Base-by-base conservation (phyloP, 2,888 invertebrate species). In the Halictus quadricinctus region DNA sequence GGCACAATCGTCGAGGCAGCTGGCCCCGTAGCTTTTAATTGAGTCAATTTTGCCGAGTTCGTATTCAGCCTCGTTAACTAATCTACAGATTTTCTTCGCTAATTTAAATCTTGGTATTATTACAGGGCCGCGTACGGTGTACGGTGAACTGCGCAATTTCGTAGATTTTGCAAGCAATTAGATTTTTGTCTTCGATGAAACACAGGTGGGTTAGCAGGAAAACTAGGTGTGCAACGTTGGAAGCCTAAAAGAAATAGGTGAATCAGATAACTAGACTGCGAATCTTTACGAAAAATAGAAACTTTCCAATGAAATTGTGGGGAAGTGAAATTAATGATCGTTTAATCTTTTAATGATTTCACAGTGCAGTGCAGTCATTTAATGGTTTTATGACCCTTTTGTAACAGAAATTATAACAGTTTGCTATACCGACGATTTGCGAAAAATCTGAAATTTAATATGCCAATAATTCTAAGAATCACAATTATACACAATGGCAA, bases 11-110 rank as follows among this genome's bases (percentile, higher is more conserved):
- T 86, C 89, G 82, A 79, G 88, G 88, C 92, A 91, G 91, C 91
- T 91, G 92, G 88, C 86, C 86, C 88, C 87, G 87, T 88, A 85
- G 86, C 80, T 91, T 91, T 92, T 92, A 93, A 93, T 93, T 93
- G 92, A 92, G 89, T 90, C 92, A 92, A 93, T 93, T 90, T 93
- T 89, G 89, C 86, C 89, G 88, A 89, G 88, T 91, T 90, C 87
- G 83, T 88, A 87, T 86, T 88, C 87, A 83, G 88, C 86, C 92
- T 93, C 88, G 92, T 92, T 93, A 93, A 92, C 90, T 90, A 92
- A 93, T 93, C 89, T 90, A 91, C 81, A 88, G 88, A 94, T 94
- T 94, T 92, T 93, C 92, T 88, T 92, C 92, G 94, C 90, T 89
- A 93, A 92, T 92, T 89, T 91, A 88, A 88, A 84, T 84, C 70